A percentile compares a stretch with the other conserved stretches of the same genome.
Conservation (phyloP, 1,140 invertebrate species). For the Batillaria attramentaria region DNA sequence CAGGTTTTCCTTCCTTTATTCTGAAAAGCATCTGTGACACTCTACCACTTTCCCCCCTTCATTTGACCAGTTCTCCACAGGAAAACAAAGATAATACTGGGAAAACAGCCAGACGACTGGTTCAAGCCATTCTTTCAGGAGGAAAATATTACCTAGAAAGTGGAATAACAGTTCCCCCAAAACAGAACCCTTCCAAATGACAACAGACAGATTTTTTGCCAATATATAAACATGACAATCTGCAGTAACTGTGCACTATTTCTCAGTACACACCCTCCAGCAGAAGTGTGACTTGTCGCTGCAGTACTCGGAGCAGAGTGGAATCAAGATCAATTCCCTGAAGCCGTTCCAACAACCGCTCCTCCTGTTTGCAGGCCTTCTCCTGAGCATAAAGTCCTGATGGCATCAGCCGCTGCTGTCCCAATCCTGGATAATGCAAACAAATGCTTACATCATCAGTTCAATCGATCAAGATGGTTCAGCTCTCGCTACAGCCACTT, state of each 20-base stretch:
- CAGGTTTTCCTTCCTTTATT: too few species aligned
- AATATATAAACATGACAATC: not conserved
- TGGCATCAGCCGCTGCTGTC: slow-evolving; percentile 85
- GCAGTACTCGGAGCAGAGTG: slow-evolving; percentile 75
- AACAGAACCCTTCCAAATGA: not conserved
- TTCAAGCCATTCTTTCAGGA: too few species aligned
- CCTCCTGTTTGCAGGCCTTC: slow-evolving; percentile 83
- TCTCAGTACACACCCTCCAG: slow-evolving; percentile 65
- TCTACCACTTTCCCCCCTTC: too few species aligned
- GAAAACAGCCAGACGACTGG: too few species aligned
- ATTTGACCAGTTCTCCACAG: too few species aligned
- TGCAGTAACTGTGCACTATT: not conserved
- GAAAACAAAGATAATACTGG: too few species aligned
- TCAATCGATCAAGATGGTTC: not conserved
- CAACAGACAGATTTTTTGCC: not conserved
- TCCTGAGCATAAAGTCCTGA: slow-evolving; percentile 85
- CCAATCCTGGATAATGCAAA: slow-evolving; percentile 73
- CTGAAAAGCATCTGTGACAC: too few species aligned
- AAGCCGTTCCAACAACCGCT: slow-evolving; percentile 82
- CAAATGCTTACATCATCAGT: not conserved
- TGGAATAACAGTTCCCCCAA: too few species aligned
- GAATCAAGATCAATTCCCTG: slow-evolving; percentile 84
- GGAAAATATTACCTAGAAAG: too few species aligned
- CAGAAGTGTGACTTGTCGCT: slow-evolving; percentile 72
- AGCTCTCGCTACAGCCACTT: too few species aligned